Percentiles rank a stretch among this genome's conserved stretches.
Evolutionary conservation across 2,113 vertebrate genomes (phyloP).

Genomic region (Sorex araneus): DNA sequence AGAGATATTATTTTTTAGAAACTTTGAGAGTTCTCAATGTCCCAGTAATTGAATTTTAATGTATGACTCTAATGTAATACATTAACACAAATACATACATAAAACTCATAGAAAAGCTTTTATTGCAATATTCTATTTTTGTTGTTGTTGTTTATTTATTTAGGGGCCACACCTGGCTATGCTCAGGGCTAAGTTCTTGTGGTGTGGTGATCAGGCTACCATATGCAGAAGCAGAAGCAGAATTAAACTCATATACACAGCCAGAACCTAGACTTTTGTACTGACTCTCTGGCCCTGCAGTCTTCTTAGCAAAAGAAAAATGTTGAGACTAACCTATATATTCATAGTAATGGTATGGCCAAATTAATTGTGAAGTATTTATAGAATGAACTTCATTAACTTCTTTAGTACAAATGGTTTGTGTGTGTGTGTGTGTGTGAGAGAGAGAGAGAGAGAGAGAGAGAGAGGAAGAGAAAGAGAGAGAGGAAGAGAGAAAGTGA

Average conservation of each 20-base stretch:
- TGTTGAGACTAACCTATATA: neutral
- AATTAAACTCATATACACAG: no score
- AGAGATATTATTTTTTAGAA: neutral
- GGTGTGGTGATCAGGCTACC: no score
- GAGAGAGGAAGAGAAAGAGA: no score
- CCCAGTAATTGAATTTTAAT: conserved; percentile 26
- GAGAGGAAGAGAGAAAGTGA: no score
- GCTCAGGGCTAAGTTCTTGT: no score
- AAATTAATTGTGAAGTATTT: conserved; percentile 30
- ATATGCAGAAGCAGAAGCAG: no score
- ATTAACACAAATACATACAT: conserved; percentile 40
- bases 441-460: no score
- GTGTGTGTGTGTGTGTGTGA: no score
- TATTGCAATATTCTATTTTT: neutral
- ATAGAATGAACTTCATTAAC: neutral
- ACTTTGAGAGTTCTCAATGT: neutral
- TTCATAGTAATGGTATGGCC: neutral
- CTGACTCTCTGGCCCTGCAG: no score
- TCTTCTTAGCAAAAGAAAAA: neutral
- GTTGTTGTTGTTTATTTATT: no score
- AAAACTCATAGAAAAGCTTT: conserved; percentile 2
- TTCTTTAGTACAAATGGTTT: conserved; percentile 42
- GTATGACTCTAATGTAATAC: neutral
- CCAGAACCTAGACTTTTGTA: no score
- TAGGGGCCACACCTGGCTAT: no score